A percentile compares a stretch with the other conserved stretches of the same genome.
phyloP scores from a whole-genome alignment of 2,797 vertebrate species.

The Poecilia picta region DNA sequence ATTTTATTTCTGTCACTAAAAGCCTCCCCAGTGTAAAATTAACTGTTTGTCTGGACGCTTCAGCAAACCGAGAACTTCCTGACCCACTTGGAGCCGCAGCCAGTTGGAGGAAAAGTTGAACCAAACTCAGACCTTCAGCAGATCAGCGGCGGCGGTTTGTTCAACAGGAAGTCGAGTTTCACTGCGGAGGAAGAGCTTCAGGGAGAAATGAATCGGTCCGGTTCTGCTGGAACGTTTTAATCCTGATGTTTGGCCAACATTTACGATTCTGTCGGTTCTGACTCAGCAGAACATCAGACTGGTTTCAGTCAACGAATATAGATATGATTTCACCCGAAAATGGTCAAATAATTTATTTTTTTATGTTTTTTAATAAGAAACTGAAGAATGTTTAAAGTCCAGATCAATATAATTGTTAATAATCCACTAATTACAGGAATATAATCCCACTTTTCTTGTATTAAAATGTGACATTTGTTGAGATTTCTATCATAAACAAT shows the following conservation, averaged over 20 bases:
- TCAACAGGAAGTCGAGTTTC: not conserved
- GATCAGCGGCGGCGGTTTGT: constrained; percentile 21
- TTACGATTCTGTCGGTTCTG: not conserved
- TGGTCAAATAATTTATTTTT: not conserved
- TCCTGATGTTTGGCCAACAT: not conserved
- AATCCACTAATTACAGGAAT: not conserved
- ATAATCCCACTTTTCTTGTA: not conserved
- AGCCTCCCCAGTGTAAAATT: constrained; percentile 23
- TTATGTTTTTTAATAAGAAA: not conserved
- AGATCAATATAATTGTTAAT: not conserved
- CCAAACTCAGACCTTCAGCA: constrained; percentile 29
- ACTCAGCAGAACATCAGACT: not conserved
- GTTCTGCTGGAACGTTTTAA: not conserved
- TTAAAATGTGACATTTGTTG: too few species aligned
- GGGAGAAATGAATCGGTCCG: not conserved
- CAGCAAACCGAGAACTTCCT: constrained; percentile 20
- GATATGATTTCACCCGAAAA: not conserved
- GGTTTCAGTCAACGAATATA: not conserved
- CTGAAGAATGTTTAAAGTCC: too few species aligned
- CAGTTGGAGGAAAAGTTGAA: not conserved
- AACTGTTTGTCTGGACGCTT: constrained; percentile 25
- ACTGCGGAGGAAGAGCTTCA: not conserved
- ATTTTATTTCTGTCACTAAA: constrained; percentile 27
- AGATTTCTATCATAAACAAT: not conserved
- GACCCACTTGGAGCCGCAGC: constrained; percentile 18